Percentiles rank a stretch among this genome's conserved stretches.
Evolutionary conservation across 2,113 vertebrate genomes (phyloP).

Genomic region (Riparia riparia): DNA sequence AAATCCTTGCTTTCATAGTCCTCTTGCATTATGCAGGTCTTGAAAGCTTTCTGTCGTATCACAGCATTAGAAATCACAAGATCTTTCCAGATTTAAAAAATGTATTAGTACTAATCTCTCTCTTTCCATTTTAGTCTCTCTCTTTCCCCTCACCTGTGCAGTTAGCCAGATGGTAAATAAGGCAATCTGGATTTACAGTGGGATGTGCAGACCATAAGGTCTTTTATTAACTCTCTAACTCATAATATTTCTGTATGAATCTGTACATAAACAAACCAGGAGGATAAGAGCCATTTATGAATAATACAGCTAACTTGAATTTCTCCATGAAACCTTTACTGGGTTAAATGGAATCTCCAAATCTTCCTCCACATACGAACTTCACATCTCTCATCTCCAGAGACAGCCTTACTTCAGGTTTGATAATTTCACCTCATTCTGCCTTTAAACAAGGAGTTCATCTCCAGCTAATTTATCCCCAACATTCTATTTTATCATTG

Average conservation of each 20-base stretch:
- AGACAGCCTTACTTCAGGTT: background rate
- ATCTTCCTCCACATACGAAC: background rate
- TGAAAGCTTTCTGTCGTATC: background rate
- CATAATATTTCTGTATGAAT: background rate
- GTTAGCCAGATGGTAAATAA: conserved; percentile 49
- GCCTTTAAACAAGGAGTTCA: background rate
- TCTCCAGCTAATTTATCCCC: background rate
- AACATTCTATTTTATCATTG: background rate
- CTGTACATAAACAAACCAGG: background rate
- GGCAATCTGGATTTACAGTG: conserved; percentile 18
- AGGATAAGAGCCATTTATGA: background rate
- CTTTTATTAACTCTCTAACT: conserved; percentile 8
- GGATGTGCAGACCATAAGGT: background rate
- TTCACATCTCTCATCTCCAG: background rate
- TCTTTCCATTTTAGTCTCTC: background rate
- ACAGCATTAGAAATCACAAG: background rate
- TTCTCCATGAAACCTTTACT: background rate
- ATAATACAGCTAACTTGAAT: background rate
- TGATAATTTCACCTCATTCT: background rate
- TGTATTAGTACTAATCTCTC: conserved; percentile 11
- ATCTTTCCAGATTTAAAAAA: background rate
- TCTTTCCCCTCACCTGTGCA: conserved; percentile 9
- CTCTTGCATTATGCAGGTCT: background rate
- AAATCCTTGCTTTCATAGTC: background rate
- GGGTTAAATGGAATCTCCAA: background rate